A percentile compares a stretch with the other conserved stretches of the same genome.
These are phyloP conservation scores for Sycophila sp. DNA, from an alignment of 1,140 invertebrate species.

Conservation along the genomic window DNA sequence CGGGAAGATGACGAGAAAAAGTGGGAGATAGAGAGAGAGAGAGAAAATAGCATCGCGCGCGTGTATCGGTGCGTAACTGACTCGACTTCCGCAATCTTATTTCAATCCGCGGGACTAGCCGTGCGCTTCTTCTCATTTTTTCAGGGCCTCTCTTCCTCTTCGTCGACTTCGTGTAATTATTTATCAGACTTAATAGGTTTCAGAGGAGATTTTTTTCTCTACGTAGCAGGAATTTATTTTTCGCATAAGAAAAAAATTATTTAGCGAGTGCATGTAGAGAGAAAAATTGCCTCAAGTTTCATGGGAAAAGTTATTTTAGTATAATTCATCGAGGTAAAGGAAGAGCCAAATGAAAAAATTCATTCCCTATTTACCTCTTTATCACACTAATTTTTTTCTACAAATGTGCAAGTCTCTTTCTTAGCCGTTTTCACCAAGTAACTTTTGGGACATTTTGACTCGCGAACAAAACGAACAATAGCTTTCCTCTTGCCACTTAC, in stretches of 20 bases:
- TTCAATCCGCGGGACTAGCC: constrained; percentile 23
- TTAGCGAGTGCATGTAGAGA: not conserved
- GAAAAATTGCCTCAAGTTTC: not conserved
- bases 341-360: not conserved
- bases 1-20: constrained; percentile 36
- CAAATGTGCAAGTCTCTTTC: too few species aligned
- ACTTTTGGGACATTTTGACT: not conserved
- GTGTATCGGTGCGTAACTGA: constrained; percentile 51
- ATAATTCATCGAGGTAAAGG: not conserved
- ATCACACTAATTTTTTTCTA: too few species aligned
- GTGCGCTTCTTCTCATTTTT: constrained; percentile 12
- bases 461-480: constrained; percentile 15
- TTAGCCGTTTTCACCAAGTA: not conserved
- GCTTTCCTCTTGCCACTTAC: not conserved
- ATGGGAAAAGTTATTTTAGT: too few species aligned
- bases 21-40: too few species aligned
- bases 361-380: too few species aligned
- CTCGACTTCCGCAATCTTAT: constrained; percentile 29
- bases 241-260: too few species aligned
- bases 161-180: constrained; percentile 11
- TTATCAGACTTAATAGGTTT: constrained; percentile 6
- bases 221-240: not conserved
- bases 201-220: not conserved
- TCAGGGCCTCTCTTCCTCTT: not conserved
- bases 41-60: constrained; percentile 51